Evolutionary conservation across 2,888 invertebrate genomes (phyloP), one percentile per base, ranked within the genome.

Genomic region (Onchidella celtica): DNA sequence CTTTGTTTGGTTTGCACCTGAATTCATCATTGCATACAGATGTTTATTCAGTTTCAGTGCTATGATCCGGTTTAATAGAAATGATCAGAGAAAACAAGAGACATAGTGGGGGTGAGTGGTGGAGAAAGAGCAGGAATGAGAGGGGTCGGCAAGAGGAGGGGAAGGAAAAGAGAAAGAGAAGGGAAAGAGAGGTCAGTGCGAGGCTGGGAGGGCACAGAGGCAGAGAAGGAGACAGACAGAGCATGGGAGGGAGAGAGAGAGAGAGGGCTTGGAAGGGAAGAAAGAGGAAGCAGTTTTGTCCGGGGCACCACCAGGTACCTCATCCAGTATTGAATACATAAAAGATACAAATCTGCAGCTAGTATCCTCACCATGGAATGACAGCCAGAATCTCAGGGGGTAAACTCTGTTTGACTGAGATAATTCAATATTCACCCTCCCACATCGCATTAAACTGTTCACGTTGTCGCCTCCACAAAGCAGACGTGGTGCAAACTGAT

Each of bases 321-420:
- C 17, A 47, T 6, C 47, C 17, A 11, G 47, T 11, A 47, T 47
- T 47, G 47, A 47, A 47, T 11, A 47, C 9, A 47, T 47, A 47
- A 47, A 47, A 47, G 17, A 47, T 47, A 17, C 17, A 47, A 47
- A 47, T 47, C 17, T 11, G 47, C 47, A 61, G 61, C 9, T 61
- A 21, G n/a, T 4, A 11, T 4, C 11, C 59, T 70, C 24, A 79
- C 78, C 78, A 24, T 70, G 61, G n/a, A 79, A 79, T 17, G 69
- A 69, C 40, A 79, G n/a, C 78, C 78, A 79, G 70, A 79, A 79
- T 24, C 70, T 69, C 27, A 79, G 27, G 3, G 70, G 78, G 36
- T 79, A 79, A n/a, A 70, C 59, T 38, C 32, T n/a, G 3, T 27
- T 38, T 29, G 70, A 61, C 14, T 29, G 38, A 29, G 59, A 69